phyloP scores from a whole-genome alignment of 2,113 vertebrate genomes.

The Amblyornis subalaris region DNA sequence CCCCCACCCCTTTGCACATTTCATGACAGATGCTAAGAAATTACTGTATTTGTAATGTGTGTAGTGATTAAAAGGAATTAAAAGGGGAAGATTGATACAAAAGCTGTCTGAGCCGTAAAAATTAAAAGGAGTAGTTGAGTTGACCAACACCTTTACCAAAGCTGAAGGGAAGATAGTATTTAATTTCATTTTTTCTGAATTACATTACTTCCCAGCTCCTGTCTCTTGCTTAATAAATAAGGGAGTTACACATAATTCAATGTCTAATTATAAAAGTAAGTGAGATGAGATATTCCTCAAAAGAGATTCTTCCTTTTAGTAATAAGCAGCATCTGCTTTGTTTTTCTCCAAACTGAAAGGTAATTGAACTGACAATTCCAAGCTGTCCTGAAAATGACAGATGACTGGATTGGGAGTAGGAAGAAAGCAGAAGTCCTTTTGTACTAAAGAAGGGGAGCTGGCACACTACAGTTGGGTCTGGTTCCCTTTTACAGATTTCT shows the following conservation, averaged over 20 bases:
- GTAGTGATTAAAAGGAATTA: background rate
- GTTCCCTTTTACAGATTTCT: slow-evolving; percentile 4
- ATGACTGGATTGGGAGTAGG: slow-evolving; percentile 25
- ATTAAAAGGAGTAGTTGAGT: background rate
- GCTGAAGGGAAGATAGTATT: background rate
- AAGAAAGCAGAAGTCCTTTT: slow-evolving; percentile 46
- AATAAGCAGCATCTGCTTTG: slow-evolving; percentile 31
- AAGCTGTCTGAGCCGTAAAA: background rate
- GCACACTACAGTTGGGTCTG: background rate
- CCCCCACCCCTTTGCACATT: background rate
- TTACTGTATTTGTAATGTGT: background rate
- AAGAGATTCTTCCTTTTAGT: slow-evolving; percentile 1
- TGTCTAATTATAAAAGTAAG: background rate
- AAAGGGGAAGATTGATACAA: background rate
- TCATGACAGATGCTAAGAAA: background rate
- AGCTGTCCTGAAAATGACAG: slow-evolving; percentile 44
- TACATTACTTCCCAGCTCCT: background rate
- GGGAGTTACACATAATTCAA: background rate
- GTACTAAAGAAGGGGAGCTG: slow-evolving; percentile 15
- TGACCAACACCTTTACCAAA: background rate
- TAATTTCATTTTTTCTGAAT: background rate
- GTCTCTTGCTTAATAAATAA: background rate
- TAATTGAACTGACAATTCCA: slow-evolving; percentile 47
- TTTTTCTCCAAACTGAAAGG: slow-evolving; percentile 26
- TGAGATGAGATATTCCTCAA: background rate